phyloP scores from a whole-genome alignment of 2,888 invertebrate species.

The Brenthis ino region DNA sequence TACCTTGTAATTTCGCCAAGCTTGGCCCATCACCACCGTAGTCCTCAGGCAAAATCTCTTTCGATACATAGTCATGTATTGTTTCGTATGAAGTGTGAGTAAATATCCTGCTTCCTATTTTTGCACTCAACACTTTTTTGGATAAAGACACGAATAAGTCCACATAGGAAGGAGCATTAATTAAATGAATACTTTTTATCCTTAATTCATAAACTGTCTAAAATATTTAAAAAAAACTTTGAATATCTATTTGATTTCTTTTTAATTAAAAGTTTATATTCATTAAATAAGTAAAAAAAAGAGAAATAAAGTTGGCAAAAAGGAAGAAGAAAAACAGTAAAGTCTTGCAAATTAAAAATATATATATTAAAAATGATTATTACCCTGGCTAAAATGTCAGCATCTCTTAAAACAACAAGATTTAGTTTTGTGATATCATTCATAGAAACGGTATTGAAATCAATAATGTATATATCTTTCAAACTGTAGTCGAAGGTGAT shows the following conservation, averaged over 20 bases:
- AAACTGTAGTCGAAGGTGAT: background rate
- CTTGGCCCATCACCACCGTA: slow-evolving; percentile 49
- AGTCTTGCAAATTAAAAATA: too few species aligned
- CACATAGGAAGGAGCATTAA: slow-evolving; percentile 61
- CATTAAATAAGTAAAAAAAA: too few species aligned
- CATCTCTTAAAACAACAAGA: background rate
- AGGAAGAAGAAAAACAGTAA: too few species aligned
- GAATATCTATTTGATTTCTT: background rate
- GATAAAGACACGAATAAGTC: slow-evolving; percentile 56
- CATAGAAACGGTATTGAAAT: background rate
- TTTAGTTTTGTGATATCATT: slow-evolving; percentile 2
- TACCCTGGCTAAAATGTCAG: slow-evolving; percentile 4
- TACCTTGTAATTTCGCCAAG: slow-evolving; percentile 9
- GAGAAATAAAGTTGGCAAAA: too few species aligned
- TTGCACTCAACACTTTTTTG: slow-evolving; percentile 53
- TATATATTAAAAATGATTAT: background rate
- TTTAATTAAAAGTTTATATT: too few species aligned
- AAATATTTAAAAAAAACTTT: slow-evolving; percentile 32
- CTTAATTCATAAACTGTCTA: slow-evolving; percentile 60
- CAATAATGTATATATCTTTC: background rate
- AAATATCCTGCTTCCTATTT: slow-evolving; percentile 44
- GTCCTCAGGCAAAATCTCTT: slow-evolving; percentile 50
- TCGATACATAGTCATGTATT: slow-evolving; percentile 44
- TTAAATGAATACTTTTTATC: slow-evolving; percentile 60
- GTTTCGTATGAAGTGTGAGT: slow-evolving; percentile 44